Conservation (phyloP, 2,888 invertebrate genomes). For the Podabrus alpinus region DNA sequence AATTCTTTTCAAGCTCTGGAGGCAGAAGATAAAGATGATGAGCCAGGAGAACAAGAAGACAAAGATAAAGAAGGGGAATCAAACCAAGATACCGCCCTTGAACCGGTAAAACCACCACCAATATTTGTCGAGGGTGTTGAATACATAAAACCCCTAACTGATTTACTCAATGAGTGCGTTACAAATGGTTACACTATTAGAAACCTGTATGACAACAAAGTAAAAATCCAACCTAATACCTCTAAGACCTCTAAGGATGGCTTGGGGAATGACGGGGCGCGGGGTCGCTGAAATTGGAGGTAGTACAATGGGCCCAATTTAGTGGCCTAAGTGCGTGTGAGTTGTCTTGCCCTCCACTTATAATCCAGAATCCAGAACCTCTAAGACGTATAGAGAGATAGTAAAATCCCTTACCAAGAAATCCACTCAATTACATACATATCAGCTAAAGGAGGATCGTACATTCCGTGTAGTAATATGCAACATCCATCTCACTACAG, state of each 20-base stretch:
- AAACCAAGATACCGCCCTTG: too few relatives aligned
- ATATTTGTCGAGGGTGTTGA: background rate
- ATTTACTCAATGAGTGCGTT: background rate
- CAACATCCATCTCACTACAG: background rate
- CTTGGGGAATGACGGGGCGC: too few relatives aligned
- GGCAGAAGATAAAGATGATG: too few relatives aligned
- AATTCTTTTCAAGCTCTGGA: too few relatives aligned
- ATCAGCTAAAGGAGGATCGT: background rate
- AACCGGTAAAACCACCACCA: background rate
- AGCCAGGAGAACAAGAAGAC: too few relatives aligned
- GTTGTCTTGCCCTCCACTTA: too few relatives aligned
- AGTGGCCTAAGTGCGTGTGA: too few relatives aligned
- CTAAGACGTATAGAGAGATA: background rate
- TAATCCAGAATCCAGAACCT: too few relatives aligned
- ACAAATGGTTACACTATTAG: background rate
- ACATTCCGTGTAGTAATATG: background rate
- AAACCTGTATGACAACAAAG: background rate
- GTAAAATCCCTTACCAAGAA: background rate
- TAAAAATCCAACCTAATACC: background rate
- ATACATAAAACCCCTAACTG: background rate
- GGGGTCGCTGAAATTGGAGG: too few relatives aligned
- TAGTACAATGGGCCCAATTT: too few relatives aligned
- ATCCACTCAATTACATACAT: conserved; percentile 6
- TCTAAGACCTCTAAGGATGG: too few relatives aligned
- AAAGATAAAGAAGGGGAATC: too few relatives aligned